Base-by-base conservation (phyloP, 2,797 vertebrate species). In the Huso huso region DNA sequence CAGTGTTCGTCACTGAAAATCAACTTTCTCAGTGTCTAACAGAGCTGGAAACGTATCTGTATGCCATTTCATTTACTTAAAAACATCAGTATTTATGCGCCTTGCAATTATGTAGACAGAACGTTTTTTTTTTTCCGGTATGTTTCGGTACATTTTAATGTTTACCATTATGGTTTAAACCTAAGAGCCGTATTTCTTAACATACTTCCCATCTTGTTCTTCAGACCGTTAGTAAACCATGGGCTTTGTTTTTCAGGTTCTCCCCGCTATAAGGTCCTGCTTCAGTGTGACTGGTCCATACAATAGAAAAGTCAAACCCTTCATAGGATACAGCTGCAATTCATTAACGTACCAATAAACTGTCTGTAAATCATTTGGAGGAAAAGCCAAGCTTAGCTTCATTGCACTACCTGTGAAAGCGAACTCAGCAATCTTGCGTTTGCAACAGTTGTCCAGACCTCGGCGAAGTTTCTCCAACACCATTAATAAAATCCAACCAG, bases 401-500 rank as follows among this genome's bases (percentile, higher is more conserved):
- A 66, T 75, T 37, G 4, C 23, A 76, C 66, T 80, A 81, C 75
- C 78, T 77, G 66, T 63, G 48, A 66, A 64, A 69, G 66, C 53
- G 68, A 68, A 69, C 75, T 71, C 71, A 70, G 68, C 67, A 71
- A 69, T 69, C 72, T 65, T 52, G 59, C 73, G 66, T 68, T 72
- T 74, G 68, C 69, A 70, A 70, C 67, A 68, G 67, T 70, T 71
- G 65, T 71, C 67, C 61, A 73, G 75, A 68, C 48, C 65, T 73
- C 68, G 75, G 75, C 74, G 71, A 77, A 77, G 70, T 78, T 78
- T 77, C 65, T 70, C 78, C 74, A 75, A 79, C 76, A 81, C 73
- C 82, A 82, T 83, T 77, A 82, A 83, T 85, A 83, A 84, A 85
- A 77, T 58, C 67, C 75, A 74, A 80, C 78, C 70, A 66, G 73